Evolutionary conservation across 1,140 invertebrate species (phyloP).

Genomic region (Drosophila ananassae): DNA sequence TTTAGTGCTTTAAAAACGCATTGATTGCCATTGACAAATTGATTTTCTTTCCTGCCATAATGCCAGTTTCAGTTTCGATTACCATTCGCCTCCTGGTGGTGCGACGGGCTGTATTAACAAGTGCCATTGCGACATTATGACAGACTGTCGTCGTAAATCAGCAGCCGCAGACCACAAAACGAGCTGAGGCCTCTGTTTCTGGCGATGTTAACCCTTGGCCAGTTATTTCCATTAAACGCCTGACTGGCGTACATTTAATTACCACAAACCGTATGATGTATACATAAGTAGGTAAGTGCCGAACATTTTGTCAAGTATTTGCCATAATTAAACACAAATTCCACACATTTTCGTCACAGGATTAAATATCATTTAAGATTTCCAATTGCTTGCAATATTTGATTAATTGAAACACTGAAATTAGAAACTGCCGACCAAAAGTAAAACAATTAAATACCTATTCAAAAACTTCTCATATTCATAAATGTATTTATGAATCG

Average conservation of each 20-base stretch:
- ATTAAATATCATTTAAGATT: background rate
- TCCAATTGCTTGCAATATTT: background rate
- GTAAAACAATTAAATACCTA: too few species aligned
- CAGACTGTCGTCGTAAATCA: constrained; percentile 57
- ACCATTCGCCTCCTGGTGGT: constrained; percentile 2
- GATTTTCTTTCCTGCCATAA: constrained; percentile 50
- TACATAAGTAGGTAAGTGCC: background rate
- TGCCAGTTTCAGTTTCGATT: constrained; percentile 48
- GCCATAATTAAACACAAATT: constrained; percentile 15
- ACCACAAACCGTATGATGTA: constrained; percentile 20
- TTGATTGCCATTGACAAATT: constrained; percentile 70
- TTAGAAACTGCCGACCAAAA: background rate
- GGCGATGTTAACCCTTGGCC: constrained; percentile 13
- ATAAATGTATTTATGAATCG: background rate
- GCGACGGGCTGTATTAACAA: constrained; percentile 55
- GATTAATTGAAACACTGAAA: background rate
- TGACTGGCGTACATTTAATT: constrained; percentile 18
- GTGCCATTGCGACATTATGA: constrained; percentile 48
- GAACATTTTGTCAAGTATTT: constrained; percentile 11
- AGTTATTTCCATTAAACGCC: constrained; percentile 16
- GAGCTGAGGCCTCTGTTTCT: constrained; percentile 22
- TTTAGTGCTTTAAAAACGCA: constrained; percentile 52
- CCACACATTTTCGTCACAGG: background rate
- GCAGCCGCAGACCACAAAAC: constrained; percentile 48
- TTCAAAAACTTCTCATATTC: too few species aligned